Percentiles rank a stretch among this genome's conserved stretches.
Conservation (phyloP, 2,888 invertebrate genomes). For the Galerucella pusilla region DNA sequence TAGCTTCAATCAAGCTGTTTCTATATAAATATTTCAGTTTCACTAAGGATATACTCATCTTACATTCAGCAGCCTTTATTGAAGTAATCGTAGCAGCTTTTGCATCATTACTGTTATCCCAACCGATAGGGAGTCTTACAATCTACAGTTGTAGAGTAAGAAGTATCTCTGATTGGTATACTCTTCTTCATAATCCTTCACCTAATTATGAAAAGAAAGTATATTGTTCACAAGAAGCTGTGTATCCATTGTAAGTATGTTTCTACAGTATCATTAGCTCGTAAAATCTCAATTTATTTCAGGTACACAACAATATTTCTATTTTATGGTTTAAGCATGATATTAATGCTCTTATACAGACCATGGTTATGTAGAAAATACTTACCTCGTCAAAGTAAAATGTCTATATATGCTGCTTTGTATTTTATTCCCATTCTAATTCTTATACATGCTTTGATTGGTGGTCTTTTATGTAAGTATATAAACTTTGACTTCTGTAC, state of each 20-base stretch:
- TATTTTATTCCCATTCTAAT: slow-evolving; percentile 93
- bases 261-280: neutral
- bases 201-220: slow-evolving; percentile 90
- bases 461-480: slow-evolving; percentile 89
- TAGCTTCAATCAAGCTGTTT: neutral
- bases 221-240: slow-evolving; percentile 97
- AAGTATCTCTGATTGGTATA: slow-evolving; percentile 95
- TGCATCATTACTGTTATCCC: slow-evolving; percentile 81
- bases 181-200: slow-evolving; percentile 91
- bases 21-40: slow-evolving; percentile 66
- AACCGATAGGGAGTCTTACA: slow-evolving; percentile 82
- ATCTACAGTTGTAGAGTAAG: slow-evolving; percentile 84
- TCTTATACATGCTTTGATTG: slow-evolving; percentile 87
- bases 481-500: neutral
- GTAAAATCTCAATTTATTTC: slow-evolving; percentile 51
- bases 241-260: slow-evolving; percentile 90
- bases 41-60: slow-evolving; percentile 77
- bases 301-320: slow-evolving; percentile 94
- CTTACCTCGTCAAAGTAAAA: slow-evolving; percentile 75
- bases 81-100: slow-evolving; percentile 84
- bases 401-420: slow-evolving; percentile 91
- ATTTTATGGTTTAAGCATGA: slow-evolving; percentile 85
- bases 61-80: slow-evolving; percentile 85
- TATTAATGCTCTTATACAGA: slow-evolving; percentile 82
- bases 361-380: slow-evolving; percentile 78